phyloP scores from a whole-genome alignment of 2,797 vertebrate species.

The Xiphorhynchus erythropygius region DNA sequence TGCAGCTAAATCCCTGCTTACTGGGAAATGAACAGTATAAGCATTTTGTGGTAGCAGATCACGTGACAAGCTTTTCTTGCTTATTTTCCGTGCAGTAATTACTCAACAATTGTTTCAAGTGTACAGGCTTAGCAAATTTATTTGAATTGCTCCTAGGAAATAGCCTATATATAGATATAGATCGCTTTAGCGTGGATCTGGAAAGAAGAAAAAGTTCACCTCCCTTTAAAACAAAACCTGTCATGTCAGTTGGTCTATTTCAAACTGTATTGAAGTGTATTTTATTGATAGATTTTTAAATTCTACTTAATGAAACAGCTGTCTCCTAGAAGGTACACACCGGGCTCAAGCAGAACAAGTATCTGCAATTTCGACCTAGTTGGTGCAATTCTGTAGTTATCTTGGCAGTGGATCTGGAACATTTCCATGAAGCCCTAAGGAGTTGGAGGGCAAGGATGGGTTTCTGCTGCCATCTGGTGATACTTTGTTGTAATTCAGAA shows the following conservation, averaged over 20 bases:
- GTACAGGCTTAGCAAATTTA: neutral
- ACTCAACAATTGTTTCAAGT: neutral
- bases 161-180: neutral
- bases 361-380: neutral
- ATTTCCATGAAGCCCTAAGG: neutral
- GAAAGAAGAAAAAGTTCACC: neutral
- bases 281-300: neutral
- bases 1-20: neutral
- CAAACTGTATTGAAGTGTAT: neutral
- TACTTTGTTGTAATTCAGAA: neutral
- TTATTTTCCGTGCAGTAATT: neutral
- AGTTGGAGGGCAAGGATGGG: neutral
- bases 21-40: neutral
- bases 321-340: neutral
- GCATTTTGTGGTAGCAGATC: neutral
- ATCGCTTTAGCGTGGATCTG: neutral
- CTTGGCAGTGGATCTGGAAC: neutral
- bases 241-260: neutral
- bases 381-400: neutral
- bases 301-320: neutral
- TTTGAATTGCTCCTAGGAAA: neutral
- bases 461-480: conserved; percentile 51
- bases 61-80: neutral
- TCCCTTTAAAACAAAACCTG: neutral
- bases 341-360: neutral